Conservation (phyloP, 2,113 vertebrate species). For the Rhinogobius similis region DNA sequence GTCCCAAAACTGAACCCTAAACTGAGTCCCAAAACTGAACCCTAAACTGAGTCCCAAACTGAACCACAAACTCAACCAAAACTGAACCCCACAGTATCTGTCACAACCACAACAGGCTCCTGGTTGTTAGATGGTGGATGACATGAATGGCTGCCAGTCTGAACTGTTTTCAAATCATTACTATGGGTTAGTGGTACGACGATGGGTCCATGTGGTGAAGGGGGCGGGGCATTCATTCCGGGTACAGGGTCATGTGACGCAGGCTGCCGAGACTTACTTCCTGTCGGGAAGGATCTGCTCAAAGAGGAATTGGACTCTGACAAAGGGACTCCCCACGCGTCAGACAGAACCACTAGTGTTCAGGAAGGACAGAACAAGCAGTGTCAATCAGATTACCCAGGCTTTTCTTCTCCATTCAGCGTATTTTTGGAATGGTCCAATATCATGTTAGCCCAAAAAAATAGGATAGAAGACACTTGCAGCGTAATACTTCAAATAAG, state of each 20-base stretch:
- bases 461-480: no score
- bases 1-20: no score
- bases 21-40: no score
- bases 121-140: conserved; percentile 45
- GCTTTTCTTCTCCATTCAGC: no score
- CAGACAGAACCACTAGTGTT: conserved; percentile 84
- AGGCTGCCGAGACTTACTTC: conserved; percentile 86
- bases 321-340: conserved; percentile 88
- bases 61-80: background rate
- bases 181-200: conserved; percentile 11
- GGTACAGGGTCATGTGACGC: conserved; percentile 19
- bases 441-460: no score
- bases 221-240: conserved; percentile 52
- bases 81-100: background rate
- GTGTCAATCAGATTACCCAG: conserved; percentile 24
- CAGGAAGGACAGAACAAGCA: conserved; percentile 63
- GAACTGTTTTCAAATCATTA: background rate
- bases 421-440: background rate
- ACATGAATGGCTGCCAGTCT: conserved; percentile 45
- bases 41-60: no score
- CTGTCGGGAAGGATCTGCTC: conserved; percentile 87
- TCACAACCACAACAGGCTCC: conserved; percentile 15
- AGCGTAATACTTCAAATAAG: no score
- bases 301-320: conserved; percentile 85
- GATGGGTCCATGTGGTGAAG: conserved; percentile 52